Conservation (phyloP, 2,797 vertebrate genomes). For the Microhierax caerulescens region DNA sequence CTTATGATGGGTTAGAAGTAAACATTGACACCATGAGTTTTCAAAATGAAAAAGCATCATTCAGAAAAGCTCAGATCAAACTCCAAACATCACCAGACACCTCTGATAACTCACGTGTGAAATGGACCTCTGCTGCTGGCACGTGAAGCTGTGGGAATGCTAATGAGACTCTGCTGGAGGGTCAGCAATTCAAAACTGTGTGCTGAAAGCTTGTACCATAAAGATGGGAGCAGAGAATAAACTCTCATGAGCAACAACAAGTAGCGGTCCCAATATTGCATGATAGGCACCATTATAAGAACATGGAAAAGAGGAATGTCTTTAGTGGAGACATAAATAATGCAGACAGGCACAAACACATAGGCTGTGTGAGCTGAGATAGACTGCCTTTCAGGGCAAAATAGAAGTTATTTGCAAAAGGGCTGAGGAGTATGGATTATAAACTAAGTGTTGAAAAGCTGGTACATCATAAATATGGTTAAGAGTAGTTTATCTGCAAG, state of each 20-base stretch:
- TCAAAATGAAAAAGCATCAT: not conserved
- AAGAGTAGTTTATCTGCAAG: slow-evolving; percentile 34
- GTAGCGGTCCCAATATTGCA: not conserved
- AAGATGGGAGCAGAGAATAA: not conserved
- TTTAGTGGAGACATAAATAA: slow-evolving; percentile 1
- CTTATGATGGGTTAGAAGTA: not conserved
- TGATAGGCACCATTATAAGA: not conserved
- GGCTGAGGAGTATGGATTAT: slow-evolving; percentile 47
- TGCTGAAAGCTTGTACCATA: not conserved
- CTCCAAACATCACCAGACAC: not conserved
- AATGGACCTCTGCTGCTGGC: not conserved
- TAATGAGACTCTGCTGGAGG: not conserved
- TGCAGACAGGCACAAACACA: slow-evolving; percentile 1
- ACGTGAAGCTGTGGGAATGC: not conserved
- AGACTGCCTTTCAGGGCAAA: slow-evolving; percentile 17
- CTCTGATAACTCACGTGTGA: not conserved
- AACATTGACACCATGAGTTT: not conserved
- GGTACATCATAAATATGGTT: slow-evolving; percentile 38
- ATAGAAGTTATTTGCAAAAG: slow-evolving; percentile 58
- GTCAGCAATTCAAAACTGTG: not conserved
- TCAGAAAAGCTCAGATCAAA: not conserved
- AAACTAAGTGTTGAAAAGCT: slow-evolving; percentile 49
- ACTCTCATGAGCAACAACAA: not conserved
- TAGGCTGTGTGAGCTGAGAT: slow-evolving; percentile 22
- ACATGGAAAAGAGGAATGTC: not conserved